Percentiles rank a stretch among this genome's conserved stretches.
Evolutionary conservation across 2,888 invertebrate species (phyloP).

Genomic region (Hydrotaea cyrtoneurina): DNA sequence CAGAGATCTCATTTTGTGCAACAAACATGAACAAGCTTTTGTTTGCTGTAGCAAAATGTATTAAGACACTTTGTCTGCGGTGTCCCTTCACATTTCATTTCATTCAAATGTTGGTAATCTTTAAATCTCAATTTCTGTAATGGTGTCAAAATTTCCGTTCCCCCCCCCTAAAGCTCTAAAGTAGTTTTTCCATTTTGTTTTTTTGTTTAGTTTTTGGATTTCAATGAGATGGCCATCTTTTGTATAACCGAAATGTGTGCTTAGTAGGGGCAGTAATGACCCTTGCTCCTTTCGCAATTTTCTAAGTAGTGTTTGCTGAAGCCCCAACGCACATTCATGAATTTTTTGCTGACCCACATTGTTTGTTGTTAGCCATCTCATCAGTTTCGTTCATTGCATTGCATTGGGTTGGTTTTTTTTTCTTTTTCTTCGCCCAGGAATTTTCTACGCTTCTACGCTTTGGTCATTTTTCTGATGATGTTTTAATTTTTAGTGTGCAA

Average conservation of each 20-base stretch:
- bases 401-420: too few relatives aligned
- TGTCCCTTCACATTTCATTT: neutral
- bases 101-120: conserved; percentile 27
- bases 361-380: conserved; percentile 59
- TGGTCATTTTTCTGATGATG: conserved; percentile 13
- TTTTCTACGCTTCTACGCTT: neutral
- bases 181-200: too few relatives aligned
- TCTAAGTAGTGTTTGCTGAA: conserved; percentile 19
- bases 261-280: neutral
- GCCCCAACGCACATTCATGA: neutral
- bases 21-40: neutral
- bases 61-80: conserved; percentile 14
- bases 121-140: conserved; percentile 49
- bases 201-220: neutral
- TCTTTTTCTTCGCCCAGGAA: neutral
- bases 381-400: conserved; percentile 48
- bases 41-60: conserved; percentile 12
- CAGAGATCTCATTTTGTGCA: neutral
- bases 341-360: conserved; percentile 54
- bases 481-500: neutral
- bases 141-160: conserved; percentile 46
- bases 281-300: conserved; percentile 1
- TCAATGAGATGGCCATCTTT: neutral
- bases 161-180: neutral
- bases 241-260: neutral